Base-by-base conservation (phyloP, 2,888 invertebrate species). In the Catocala nupta region DNA sequence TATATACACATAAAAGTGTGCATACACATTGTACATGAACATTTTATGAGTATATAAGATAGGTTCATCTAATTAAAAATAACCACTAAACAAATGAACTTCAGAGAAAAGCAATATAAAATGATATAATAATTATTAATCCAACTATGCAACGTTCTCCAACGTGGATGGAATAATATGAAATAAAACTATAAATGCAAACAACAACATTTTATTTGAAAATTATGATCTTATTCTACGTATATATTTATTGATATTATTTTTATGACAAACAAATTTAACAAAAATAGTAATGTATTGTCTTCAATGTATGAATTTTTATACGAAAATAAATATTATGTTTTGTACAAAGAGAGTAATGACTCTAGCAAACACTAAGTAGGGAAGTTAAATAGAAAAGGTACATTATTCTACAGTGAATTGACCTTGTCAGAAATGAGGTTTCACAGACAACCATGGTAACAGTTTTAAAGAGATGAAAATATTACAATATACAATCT, bases 131-230 rank as follows among this genome's bases (percentile, higher is more conserved):
- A n/a, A n/a, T n/a, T n/a, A n/a, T n/a, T n/a, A n/a, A n/a, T n/a
- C n/a, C n/a, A n/a, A 39, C 36, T 39, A 39, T 39, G 25, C 3
- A 25, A 25, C 9, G 36, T 39, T 39, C 0, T 39, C 9, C 9
- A 7, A 39, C 1, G 36, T 39, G 36, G 36, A 12, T 13, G 13
- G 1, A 8, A 13, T 44, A n/a, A n/a, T 16, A 11, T 25, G 16
- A 69, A 75, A 73, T 68, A 68, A 79, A 76, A 73, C 56, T 0
- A 55, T 3, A 5, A 11, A 13, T 51, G 11, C 51, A 73, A 81
- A 73, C 71, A 78, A 71, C 79, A 80, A 80, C 74, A 72, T 65
- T 73, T 76, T 82, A 76, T 68, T 75, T 73, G 59, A 70, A 68
- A 75, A 69, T 64, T 12, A 67, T 49, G 10, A 6, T 53, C 61